Evolutionary conservation across 2,113 vertebrate genomes (phyloP).

Genomic region (Diglossa brunneiventris): DNA sequence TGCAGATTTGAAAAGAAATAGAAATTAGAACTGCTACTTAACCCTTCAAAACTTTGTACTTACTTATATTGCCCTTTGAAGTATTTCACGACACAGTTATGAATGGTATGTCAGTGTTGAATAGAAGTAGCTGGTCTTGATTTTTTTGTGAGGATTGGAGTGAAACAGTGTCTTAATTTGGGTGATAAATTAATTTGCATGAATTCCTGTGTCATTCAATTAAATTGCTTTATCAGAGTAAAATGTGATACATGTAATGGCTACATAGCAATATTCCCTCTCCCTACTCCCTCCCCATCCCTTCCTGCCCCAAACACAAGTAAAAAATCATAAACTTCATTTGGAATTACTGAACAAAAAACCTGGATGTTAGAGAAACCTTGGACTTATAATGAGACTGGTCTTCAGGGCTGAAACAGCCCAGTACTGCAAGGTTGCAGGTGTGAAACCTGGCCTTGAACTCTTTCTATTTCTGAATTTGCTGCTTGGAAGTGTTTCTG

Average conservation of each 20-base stretch:
- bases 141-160: neutral
- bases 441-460: constrained; percentile 63
- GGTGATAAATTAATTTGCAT: neutral
- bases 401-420: neutral
- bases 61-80: neutral
- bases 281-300: neutral
- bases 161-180: neutral
- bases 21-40: neutral
- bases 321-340: neutral
- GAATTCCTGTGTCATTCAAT: neutral
- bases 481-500: constrained; percentile 58
- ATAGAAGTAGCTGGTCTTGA: neutral
- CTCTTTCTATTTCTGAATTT: constrained; percentile 55
- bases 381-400: neutral
- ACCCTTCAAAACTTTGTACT: neutral
- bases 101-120: neutral
- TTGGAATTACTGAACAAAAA: neutral
- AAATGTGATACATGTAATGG: neutral
- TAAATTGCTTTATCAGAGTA: neutral
- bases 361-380: neutral
- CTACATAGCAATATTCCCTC: neutral
- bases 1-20: neutral
- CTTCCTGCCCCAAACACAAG: neutral
- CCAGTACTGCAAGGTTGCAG: constrained; percentile 22
- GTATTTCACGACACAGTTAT: neutral